phyloP scores from a whole-genome alignment of 2,113 vertebrate genomes.

The Bufo gargarizans region DNA sequence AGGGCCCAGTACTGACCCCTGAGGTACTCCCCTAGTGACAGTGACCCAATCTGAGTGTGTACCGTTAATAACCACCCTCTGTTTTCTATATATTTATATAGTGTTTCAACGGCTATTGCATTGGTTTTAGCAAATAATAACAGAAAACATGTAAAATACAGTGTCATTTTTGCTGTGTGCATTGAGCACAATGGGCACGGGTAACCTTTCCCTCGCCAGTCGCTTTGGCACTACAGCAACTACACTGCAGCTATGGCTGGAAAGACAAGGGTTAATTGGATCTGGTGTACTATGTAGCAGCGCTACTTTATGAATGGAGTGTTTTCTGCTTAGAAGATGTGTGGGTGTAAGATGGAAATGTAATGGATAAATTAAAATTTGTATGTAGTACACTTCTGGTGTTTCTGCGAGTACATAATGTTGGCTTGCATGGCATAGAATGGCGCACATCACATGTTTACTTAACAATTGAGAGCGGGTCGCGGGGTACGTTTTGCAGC shows the following conservation, averaged over 20 bases:
- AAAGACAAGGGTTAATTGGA: background rate
- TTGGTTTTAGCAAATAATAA: too few species aligned
- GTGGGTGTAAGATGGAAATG: conserved; percentile 9
- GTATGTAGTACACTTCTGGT: background rate
- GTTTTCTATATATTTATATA: too few species aligned
- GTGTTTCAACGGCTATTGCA: too few species aligned
- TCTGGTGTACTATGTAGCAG: background rate
- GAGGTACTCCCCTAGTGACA: too few species aligned
- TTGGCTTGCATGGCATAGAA: background rate
- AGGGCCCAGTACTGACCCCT: too few species aligned
- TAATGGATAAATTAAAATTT: background rate
- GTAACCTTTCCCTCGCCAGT: background rate
- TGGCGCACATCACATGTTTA: background rate
- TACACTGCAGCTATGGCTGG: background rate
- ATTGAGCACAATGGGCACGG: background rate
- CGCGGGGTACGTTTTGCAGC: background rate
- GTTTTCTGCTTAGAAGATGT: conserved; percentile 13
- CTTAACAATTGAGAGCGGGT: background rate
- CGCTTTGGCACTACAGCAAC: background rate
- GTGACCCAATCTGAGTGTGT: too few species aligned
- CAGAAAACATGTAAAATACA: too few species aligned
- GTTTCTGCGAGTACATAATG: background rate
- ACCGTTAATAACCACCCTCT: too few species aligned
- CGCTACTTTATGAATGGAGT: conserved; percentile 25
- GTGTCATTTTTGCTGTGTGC: background rate